Evolutionary conservation across 2,113 vertebrate species (phyloP), one percentile per base, ranked within the genome.

Genomic region (Psittacula cyanocephala): DNA sequence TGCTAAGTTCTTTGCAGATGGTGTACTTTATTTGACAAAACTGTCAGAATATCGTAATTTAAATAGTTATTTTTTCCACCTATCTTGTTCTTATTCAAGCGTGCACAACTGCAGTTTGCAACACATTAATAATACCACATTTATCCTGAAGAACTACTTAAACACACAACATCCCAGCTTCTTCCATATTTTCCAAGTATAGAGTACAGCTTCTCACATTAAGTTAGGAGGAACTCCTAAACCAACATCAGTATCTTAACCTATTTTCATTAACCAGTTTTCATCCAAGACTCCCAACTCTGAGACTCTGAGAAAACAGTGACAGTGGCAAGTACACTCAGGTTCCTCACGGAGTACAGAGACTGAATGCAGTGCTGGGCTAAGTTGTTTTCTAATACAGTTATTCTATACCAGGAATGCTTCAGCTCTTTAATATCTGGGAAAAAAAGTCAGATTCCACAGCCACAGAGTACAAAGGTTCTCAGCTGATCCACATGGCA

Each of bases 401-500:
- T 52, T 64, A 33, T 31, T 72, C 29, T 22, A 0, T 4, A 72
- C 4, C 52, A 41, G 37, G 41, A 86, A 62, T 24, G 47, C 7
- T 20, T 83, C 59, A 77, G 17, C 55, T 62, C 17, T 63, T 63
- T 33, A 41, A 1, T 16, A 43, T 39, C 60, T 69, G 72, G 52
- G 43, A 19, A 70, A 77, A 76, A 57, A 88, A 43, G 11, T 5
- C 37, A 50, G 19, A 39, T 74, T 69, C 33, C 59, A 60, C 39
- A 69, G 59, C 8, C 20, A 77, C 4, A 23, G 5, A 74, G 24
- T 2, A 4, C 33, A 75, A 67, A 59, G 2, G 1, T 44, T 81
- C 31, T 37, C 13, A 6, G 33, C 16, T 50, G 43, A 47, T 14
- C 7, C 17, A 19, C 0, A 0, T 7, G 31, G 8, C 18, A 62